Evolutionary conservation across 2,888 invertebrate genomes (phyloP).

Genomic region (Linnaemya tessellans): DNA sequence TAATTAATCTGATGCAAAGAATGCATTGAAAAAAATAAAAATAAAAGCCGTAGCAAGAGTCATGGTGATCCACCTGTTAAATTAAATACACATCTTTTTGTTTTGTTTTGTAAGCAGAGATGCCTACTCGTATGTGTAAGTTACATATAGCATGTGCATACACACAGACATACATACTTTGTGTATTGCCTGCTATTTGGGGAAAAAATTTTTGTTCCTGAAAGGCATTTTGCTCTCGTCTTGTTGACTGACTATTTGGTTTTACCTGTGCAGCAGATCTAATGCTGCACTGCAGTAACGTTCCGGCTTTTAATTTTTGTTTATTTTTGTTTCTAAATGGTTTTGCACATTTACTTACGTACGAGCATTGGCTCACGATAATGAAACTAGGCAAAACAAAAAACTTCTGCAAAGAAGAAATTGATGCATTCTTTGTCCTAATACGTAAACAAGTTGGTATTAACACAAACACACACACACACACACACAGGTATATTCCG

Average conservation of each 20-base stretch:
- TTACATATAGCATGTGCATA: too few relatives aligned
- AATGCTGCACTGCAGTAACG: conserved; percentile 67
- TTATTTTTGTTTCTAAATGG: conserved; percentile 23
- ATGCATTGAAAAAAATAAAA: too few relatives aligned
- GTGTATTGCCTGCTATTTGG: too few relatives aligned
- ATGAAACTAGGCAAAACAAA: conserved; percentile 20
- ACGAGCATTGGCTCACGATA: background rate
- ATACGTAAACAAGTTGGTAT: conserved; percentile 37
- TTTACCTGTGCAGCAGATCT: conserved; percentile 38
- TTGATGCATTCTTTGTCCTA: conserved; percentile 59
- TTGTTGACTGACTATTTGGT: conserved; percentile 34
- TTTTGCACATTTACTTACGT: conserved; percentile 10
- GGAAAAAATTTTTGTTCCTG: background rate
- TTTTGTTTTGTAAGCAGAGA: background rate
- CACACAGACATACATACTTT: too few relatives aligned
- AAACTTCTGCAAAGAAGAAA: conserved; percentile 12
- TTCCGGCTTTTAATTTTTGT: conserved; percentile 57
- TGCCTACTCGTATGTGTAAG: too few relatives aligned
- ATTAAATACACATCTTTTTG: conserved; percentile 15
- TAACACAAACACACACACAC: background rate
- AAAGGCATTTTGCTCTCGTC: background rate
- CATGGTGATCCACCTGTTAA: too few relatives aligned
- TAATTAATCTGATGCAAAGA: too few relatives aligned
- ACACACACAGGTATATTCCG: too few relatives aligned
- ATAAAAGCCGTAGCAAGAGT: too few relatives aligned